Percentiles rank a stretch among this genome's conserved stretches.
Conservation (phyloP, 2,888 invertebrate genomes). For the Pseudanteris insignis region DNA sequence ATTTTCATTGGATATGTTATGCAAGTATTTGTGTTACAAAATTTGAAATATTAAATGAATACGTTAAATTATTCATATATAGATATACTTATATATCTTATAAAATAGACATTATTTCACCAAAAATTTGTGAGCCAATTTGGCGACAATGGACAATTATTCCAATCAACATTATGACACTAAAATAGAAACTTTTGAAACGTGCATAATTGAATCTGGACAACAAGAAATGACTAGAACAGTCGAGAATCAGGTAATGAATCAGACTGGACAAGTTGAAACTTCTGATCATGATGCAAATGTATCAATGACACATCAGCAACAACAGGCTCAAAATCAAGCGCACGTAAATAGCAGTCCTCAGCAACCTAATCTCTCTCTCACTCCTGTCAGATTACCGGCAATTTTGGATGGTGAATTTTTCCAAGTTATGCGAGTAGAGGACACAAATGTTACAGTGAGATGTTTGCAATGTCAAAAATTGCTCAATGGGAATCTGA, state of each 20-base stretch:
- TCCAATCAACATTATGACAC: slow-evolving; percentile 55
- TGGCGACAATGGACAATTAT: slow-evolving; percentile 58
- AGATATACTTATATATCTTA: no score
- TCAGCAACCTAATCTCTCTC: slow-evolving; percentile 54
- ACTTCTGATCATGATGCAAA: slow-evolving; percentile 51
- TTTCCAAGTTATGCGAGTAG: slow-evolving; percentile 62
- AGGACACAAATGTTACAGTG: slow-evolving; percentile 64
- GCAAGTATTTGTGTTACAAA: no score
- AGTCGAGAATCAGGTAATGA: slow-evolving; percentile 48
- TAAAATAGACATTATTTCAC: slow-evolving; percentile 5
- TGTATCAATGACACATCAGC: slow-evolving; percentile 41
- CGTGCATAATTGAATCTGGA: slow-evolving; percentile 56
- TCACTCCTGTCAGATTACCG: slow-evolving; percentile 62
- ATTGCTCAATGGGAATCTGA: slow-evolving; percentile 63
- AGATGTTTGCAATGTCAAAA: slow-evolving; percentile 63
- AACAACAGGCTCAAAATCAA: slow-evolving; percentile 50
- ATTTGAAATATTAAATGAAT: no score
- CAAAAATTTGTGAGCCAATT: background rate
- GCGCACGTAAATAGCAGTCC: slow-evolving; percentile 53
- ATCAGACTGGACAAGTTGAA: slow-evolving; percentile 48
- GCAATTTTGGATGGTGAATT: slow-evolving; percentile 64
- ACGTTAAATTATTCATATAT: no score
- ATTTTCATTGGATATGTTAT: no score
- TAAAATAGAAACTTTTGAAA: slow-evolving; percentile 62
- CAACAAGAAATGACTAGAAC: slow-evolving; percentile 54